Base-by-base conservation (phyloP, 2,797 vertebrate species). In the Coendou prehensilis region DNA sequence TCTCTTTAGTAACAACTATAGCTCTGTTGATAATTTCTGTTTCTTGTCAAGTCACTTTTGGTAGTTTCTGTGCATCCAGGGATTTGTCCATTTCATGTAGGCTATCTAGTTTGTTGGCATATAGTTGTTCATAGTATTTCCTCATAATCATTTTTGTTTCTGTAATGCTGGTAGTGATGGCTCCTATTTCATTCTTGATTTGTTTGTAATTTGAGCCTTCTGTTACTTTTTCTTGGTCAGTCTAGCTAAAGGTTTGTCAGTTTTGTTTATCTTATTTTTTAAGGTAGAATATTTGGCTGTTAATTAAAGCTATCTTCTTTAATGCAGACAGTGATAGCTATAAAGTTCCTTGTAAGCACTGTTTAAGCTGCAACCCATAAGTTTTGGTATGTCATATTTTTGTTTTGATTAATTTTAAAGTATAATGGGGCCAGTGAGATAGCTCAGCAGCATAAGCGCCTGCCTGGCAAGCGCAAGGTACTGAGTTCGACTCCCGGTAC, bases 141-240 rank as follows among this genome's bases (percentile, higher is more conserved):
- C 45, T 71, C 73, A 37, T 63, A 10, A 78, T 67, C 47, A 28
- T 81, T 63, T 56, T 91, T 15, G 59, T 57, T 93, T 93, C 47
- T 82, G 22, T 85, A 20, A 33, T 7, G 22, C 71, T 73, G 67
- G 45, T 81, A 30, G 28, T 64, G n/a, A 82, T 52, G n/a, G 22
- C 11, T 28, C 30, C 17, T 81, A 41, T 83, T 64, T 89, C 79
- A 61, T 91, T 89, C 41, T 82, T 94, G 75, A 45, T 80, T 95
- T 88, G 22, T 76, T 88, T 30, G 23, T 56, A 67, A 93, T 80
- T 91, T 79, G 64, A 93, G 64, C 71, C 11, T 73, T 69, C 79
- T 94, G 6, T 64, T 14, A 10, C 82, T 81, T 52, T 91, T 90
- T 71, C 30, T 50, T 85, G 50, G 71, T 80, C 22, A 18, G 47